Conservation (phyloP, 2,888 invertebrate species). For the Synergus japonicus region DNA sequence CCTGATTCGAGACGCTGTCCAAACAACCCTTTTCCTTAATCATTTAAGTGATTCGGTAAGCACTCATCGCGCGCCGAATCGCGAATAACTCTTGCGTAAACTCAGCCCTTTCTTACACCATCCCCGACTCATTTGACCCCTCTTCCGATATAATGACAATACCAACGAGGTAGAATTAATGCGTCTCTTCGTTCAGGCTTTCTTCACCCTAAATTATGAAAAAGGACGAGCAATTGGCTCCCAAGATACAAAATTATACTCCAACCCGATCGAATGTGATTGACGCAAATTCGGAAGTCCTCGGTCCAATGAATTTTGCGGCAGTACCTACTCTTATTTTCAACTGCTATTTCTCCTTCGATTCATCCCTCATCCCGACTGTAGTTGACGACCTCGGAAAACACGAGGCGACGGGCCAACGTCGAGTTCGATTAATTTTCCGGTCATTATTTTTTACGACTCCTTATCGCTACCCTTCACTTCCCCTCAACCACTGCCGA, state of each 20-base stretch:
- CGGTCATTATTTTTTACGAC: slow-evolving; percentile 76
- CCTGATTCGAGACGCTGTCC: slow-evolving; percentile 71
- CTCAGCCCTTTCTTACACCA: slow-evolving; percentile 67
- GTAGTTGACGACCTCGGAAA: slow-evolving; percentile 67
- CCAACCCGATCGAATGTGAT: background rate
- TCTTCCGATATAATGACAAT: slow-evolving; percentile 66
- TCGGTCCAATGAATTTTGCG: background rate
- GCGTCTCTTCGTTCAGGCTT: slow-evolving; percentile 55
- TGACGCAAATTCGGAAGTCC: background rate
- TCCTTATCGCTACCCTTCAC: slow-evolving; percentile 46
- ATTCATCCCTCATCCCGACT: slow-evolving; percentile 44
- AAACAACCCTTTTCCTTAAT: slow-evolving; percentile 78
- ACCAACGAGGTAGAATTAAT: slow-evolving; percentile 62
- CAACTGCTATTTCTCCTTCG: slow-evolving; percentile 45
- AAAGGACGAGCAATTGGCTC: background rate
- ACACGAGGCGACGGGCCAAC: slow-evolving; percentile 71
- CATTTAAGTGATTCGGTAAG: slow-evolving; percentile 77
- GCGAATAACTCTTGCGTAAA: slow-evolving; percentile 70
- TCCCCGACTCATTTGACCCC: slow-evolving; percentile 57
- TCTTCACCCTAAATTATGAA: background rate
- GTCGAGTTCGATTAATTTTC: slow-evolving; percentile 76
- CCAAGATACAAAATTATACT: background rate
- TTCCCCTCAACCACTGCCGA: background rate
- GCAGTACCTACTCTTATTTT: background rate
- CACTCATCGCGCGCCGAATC: slow-evolving; percentile 69